Conservation (phyloP, 2,113 vertebrate genomes). For the Lophius piscatorius region DNA sequence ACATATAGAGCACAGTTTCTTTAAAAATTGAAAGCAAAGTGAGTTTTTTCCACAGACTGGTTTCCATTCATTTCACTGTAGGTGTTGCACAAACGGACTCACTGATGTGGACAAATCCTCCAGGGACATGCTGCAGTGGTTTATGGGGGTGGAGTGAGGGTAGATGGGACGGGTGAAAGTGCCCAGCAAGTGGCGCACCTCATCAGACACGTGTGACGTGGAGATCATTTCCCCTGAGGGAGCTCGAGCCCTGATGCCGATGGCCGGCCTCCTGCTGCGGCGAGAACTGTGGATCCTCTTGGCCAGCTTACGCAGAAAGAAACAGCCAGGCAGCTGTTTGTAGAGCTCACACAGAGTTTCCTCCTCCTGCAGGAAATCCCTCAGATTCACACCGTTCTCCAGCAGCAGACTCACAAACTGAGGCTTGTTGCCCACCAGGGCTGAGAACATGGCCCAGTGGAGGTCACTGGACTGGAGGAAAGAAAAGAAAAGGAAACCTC, state of each 20-base stretch:
- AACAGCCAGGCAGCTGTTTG: slow-evolving; percentile 81
- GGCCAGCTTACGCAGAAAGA: slow-evolving; percentile 86
- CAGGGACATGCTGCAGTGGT: slow-evolving; percentile 26
- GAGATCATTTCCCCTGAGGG: slow-evolving; percentile 45
- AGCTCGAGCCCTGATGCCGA: not conserved
- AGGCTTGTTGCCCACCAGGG: slow-evolving; percentile 90
- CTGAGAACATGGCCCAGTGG: slow-evolving; percentile 87
- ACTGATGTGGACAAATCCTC: slow-evolving; percentile 55
- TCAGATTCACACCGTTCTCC: slow-evolving; percentile 88
- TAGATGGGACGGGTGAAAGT: slow-evolving; percentile 87
- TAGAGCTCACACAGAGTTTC: slow-evolving; percentile 86
- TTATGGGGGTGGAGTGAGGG: slow-evolving; percentile 41
- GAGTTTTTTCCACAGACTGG: no score
- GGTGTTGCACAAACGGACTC: slow-evolving; percentile 29
- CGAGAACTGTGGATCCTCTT: slow-evolving; percentile 79
- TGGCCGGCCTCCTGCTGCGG: not conserved
- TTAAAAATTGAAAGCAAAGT: no score
- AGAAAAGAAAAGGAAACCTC: not conserved
- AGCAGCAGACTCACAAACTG: slow-evolving; percentile 92
- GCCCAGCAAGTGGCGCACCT: slow-evolving; percentile 88
- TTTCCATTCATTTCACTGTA: no score
- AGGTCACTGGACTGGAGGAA: slow-evolving; percentile 86
- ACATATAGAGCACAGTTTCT: no score
- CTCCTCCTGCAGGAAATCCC: slow-evolving; percentile 83
- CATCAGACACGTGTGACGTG: slow-evolving; percentile 84